Conservation (phyloP, 2,113 vertebrate genomes). For the Leptobrachium ailaonicum region DNA sequence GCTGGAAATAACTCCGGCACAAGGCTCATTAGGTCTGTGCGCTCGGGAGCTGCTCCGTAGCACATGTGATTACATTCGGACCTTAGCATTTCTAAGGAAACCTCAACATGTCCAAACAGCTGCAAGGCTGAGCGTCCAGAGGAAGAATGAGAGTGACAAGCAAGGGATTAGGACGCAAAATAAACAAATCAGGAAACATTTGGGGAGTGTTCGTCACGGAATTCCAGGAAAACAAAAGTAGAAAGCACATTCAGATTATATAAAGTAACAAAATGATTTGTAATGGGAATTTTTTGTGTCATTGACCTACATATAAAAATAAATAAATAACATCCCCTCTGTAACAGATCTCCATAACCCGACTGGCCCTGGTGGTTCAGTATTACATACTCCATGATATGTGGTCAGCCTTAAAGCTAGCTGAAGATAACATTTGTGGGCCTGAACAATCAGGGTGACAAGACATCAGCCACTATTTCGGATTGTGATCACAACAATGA, state of each 20-base stretch:
- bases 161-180: background rate
- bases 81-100: background rate
- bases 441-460: too few species aligned
- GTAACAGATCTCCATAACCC: too few species aligned
- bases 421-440: too few species aligned
- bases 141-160: background rate
- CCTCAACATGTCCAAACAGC: constrained; percentile 22
- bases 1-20: constrained; percentile 9
- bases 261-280: background rate
- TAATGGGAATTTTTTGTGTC: background rate
- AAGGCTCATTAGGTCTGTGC: constrained; percentile 23
- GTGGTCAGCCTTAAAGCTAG: too few species aligned
- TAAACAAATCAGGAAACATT: background rate
- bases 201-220: background rate
- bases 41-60: background rate
- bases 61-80: background rate
- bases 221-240: too few species aligned
- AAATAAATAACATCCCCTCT: too few species aligned
- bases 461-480: too few species aligned
- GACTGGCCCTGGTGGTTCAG: too few species aligned
- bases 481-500: too few species aligned
- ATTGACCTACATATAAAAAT: too few species aligned
- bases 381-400: too few species aligned
- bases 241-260: background rate
- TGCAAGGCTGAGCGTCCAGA: background rate